Evolutionary conservation across 2,888 invertebrate genomes (phyloP).

Genomic region (Mythimna loreyi): DNA sequence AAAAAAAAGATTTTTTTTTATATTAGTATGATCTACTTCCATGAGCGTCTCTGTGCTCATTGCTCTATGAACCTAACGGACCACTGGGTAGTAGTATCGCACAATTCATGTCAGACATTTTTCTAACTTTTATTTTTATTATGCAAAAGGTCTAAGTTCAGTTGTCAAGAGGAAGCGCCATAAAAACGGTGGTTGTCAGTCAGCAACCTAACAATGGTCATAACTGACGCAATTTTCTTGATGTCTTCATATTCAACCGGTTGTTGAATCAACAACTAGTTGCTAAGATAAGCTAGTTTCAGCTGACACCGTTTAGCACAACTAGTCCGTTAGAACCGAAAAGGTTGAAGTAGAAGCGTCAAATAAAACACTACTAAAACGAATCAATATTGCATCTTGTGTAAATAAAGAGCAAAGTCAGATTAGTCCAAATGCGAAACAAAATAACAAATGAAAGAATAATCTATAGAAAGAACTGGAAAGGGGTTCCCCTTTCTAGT

Average conservation of each 20-base stretch:
- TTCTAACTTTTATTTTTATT: constrained; percentile 13
- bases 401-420: too few relatives aligned
- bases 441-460: too few relatives aligned
- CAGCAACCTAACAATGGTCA: constrained; percentile 37
- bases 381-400: too few relatives aligned
- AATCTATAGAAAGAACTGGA: too few relatives aligned
- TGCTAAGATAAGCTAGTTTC: background rate
- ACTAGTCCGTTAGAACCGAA: too few relatives aligned
- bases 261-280: background rate
- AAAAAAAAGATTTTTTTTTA: too few relatives aligned
- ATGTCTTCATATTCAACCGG: background rate
- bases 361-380: too few relatives aligned
- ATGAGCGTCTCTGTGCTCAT: background rate
- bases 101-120: constrained; percentile 5
- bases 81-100: background rate
- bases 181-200: constrained; percentile 41
- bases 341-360: too few relatives aligned
- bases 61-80: constrained; percentile 44
- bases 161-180: constrained; percentile 9
- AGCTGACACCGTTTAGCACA: too few relatives aligned
- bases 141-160: constrained; percentile 27
- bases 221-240: background rate
- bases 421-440: too few relatives aligned
- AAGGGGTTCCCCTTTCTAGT: too few relatives aligned
- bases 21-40: background rate